These are phyloP conservation scores for Pomacea maculata DNA, from an alignment of 1,140 invertebrate genomes.

Conservation along the genomic window DNA sequence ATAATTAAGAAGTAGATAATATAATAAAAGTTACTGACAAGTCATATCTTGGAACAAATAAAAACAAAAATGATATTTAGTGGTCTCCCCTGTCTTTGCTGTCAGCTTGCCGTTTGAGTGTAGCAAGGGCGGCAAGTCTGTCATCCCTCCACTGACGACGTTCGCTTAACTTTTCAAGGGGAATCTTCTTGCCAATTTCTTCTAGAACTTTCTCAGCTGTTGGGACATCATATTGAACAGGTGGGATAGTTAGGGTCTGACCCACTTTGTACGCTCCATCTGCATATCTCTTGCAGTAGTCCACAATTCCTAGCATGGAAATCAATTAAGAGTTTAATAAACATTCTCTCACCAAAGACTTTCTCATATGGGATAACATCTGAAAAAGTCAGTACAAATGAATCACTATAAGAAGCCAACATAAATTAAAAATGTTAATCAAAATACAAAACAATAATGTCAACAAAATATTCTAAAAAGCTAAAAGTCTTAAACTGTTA, in stretches of 20 bases:
- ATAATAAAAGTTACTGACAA: too few species aligned
- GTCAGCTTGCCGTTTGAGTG: slow-evolving; percentile 72
- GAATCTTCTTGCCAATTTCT: slow-evolving; percentile 72
- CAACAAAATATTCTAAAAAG: background rate
- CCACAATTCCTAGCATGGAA: slow-evolving; percentile 70
- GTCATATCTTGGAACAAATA: too few species aligned
- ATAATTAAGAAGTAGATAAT: too few species aligned
- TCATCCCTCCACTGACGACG: slow-evolving; percentile 84
- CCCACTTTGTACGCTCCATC: slow-evolving; percentile 82
- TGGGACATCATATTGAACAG: slow-evolving; percentile 74
- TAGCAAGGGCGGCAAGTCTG: slow-evolving; percentile 80
- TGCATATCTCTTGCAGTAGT: slow-evolving; percentile 79
- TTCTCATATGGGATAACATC: too few species aligned
- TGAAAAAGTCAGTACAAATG: too few species aligned
- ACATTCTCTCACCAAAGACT: too few species aligned
- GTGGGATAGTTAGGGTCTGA: slow-evolving; percentile 78
- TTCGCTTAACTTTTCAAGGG: slow-evolving; percentile 79
- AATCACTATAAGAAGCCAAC: slow-evolving; percentile 16
- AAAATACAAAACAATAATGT: background rate
- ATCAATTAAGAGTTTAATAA: too few species aligned
- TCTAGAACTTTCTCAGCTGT: slow-evolving; percentile 63
- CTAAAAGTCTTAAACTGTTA: background rate
- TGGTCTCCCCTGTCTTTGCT: background rate
- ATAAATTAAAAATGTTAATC: background rate
- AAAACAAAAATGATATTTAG: background rate